Evolutionary conservation across 2,797 vertebrate species (phyloP).

Genomic region (Valencia hispanica): DNA sequence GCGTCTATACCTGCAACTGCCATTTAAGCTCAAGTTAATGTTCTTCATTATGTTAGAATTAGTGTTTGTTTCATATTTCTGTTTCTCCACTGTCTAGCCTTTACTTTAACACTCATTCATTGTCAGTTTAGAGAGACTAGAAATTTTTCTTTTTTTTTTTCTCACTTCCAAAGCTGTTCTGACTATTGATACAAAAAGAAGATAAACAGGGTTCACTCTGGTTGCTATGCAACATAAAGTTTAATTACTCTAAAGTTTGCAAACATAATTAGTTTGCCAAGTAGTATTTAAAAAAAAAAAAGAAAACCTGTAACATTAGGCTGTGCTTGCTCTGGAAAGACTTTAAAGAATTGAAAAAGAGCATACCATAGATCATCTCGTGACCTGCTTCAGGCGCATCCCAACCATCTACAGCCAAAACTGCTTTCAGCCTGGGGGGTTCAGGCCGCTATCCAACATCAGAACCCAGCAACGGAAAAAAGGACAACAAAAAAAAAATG

Average conservation of each 20-base stretch:
- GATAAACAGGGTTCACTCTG: conserved; percentile 68
- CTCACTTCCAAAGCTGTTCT: conserved; percentile 40
- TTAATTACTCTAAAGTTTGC: conserved; percentile 54
- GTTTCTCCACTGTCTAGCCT: conserved; percentile 33
- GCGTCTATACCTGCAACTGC: conserved; percentile 68
- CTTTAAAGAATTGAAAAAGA: conserved; percentile 18
- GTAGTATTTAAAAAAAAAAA: conserved; percentile 31
- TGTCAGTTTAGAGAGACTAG: conserved; percentile 49
- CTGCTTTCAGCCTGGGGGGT: neutral
- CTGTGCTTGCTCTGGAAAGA: conserved; percentile 45
- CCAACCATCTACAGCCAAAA: neutral
- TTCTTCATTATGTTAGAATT: conserved; percentile 72
- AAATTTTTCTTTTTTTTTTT: conserved; percentile 22
- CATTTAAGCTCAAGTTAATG: conserved; percentile 73
- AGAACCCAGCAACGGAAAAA: conserved; percentile 29
- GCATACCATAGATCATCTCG: conserved; percentile 16
- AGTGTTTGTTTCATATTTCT: conserved; percentile 42
- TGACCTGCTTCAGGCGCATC: conserved; percentile 5
- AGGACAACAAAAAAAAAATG: too few species aligned
- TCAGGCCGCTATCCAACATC: conserved; percentile 7
- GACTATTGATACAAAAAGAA: conserved; percentile 62
- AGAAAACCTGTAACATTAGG: conserved; percentile 10
- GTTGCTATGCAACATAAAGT: conserved; percentile 75
- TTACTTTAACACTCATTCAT: conserved; percentile 49
- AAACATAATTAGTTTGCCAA: conserved; percentile 44